A percentile compares a stretch with the other conserved stretches of the same genome.
phyloP scores from a whole-genome alignment of 2,113 vertebrate species.

The Hyla sarda region DNA sequence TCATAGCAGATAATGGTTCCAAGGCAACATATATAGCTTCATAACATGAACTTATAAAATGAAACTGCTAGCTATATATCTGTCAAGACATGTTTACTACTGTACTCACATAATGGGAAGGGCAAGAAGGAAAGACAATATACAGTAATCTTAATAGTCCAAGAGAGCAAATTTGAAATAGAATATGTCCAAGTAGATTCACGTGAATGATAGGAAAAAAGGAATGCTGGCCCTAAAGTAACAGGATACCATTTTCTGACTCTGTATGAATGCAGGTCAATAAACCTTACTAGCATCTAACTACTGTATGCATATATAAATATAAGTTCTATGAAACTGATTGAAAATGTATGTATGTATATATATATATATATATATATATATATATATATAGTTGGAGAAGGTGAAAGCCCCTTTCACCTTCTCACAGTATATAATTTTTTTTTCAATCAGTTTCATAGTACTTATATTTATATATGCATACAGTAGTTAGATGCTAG shows the following conservation, averaged over 20 bases:
- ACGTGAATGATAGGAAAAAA: background rate
- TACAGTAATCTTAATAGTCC: background rate
- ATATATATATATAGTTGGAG: too few relatives aligned
- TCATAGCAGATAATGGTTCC: background rate
- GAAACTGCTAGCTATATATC: background rate
- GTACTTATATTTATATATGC: too few relatives aligned
- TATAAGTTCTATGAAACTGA: too few relatives aligned
- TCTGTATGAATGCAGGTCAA: background rate
- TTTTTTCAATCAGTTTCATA: too few relatives aligned
- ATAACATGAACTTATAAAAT: conserved; percentile 3
- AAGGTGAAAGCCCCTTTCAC: too few relatives aligned
- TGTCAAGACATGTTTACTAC: conserved; percentile 16
- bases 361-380: too few relatives aligned
- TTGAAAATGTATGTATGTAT: too few relatives aligned
- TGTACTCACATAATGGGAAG: conserved; percentile 8
- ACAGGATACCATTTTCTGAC: background rate
- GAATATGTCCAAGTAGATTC: background rate
- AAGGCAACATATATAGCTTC: conserved; percentile 3
- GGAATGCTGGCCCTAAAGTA: background rate
- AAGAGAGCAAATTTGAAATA: background rate
- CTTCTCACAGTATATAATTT: too few relatives aligned
- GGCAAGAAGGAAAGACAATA: background rate
- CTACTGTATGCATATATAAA: too few relatives aligned
- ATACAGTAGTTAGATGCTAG: too few relatives aligned
- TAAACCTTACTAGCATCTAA: too few relatives aligned